These are phyloP conservation scores for Corydoras maculifer DNA, from an alignment of 2,113 vertebrate genomes.

Conservation along the genomic window DNA sequence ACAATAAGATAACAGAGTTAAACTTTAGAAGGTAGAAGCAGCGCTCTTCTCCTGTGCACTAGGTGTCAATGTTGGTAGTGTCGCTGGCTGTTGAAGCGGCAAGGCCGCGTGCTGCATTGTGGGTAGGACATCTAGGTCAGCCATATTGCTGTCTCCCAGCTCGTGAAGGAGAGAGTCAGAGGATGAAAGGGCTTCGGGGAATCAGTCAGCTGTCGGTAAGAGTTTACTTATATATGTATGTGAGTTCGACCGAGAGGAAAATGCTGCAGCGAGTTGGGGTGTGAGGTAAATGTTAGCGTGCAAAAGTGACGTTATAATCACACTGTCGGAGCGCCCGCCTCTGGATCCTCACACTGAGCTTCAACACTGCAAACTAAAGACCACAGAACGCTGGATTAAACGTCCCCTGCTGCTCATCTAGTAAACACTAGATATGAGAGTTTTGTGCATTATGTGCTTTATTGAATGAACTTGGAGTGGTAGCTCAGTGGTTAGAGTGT, in stretches of 20 bases:
- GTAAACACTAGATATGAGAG: too few species aligned
- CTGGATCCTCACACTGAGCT: too few species aligned
- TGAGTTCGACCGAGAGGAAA: not conserved
- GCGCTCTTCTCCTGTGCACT: slow-evolving; percentile 22
- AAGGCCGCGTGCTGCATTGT: slow-evolving; percentile 46
- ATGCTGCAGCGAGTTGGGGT: not conserved
- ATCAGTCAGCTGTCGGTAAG: slow-evolving; percentile 66
- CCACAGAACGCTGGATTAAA: too few species aligned
- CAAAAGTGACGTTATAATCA: too few species aligned
- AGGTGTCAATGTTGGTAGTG: slow-evolving; percentile 33
- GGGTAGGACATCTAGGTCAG: slow-evolving; percentile 63
- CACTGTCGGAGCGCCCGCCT: too few species aligned
- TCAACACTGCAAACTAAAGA: too few species aligned
- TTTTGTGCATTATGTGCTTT: too few species aligned
- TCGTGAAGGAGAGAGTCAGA: slow-evolving; percentile 58
- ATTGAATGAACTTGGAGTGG: too few species aligned
- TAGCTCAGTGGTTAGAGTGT: too few species aligned
- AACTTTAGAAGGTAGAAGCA: too few species aligned
- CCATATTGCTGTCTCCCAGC: slow-evolving; percentile 50
- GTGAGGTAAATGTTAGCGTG: not conserved
- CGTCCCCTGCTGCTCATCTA: too few species aligned
- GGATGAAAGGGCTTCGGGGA: slow-evolving; percentile 69
- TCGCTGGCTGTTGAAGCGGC: not conserved
- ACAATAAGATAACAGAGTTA: too few species aligned
- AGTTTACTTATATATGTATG: not conserved